phyloP scores from a whole-genome alignment of 1,140 invertebrate genomes.

The Manduca sexta region DNA sequence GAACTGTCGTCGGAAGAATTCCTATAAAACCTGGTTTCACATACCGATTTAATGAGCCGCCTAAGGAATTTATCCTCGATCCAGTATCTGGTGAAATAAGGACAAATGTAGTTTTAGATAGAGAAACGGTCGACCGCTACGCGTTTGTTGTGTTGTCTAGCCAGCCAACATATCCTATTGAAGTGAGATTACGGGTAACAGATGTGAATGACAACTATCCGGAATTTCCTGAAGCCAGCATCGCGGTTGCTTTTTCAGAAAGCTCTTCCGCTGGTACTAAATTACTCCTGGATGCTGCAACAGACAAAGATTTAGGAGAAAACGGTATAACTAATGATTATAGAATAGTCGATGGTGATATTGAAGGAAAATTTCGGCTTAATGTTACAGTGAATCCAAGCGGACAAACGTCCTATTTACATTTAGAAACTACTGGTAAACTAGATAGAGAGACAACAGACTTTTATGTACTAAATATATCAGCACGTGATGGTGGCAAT shows the following conservation, averaged over 20 bases:
- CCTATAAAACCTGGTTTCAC: conserved; percentile 90
- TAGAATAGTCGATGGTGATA: conserved; percentile 89
- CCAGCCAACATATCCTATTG: conserved; percentile 94
- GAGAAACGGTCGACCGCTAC: conserved; percentile 88
- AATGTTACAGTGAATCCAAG: conserved; percentile 90
- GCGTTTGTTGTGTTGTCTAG: conserved; percentile 92
- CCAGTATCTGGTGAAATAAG: conserved; percentile 86
- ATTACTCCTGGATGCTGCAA: conserved; percentile 89
- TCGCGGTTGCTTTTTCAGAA: conserved; percentile 91
- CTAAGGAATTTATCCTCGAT: conserved; percentile 87
- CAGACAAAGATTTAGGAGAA: conserved; percentile 87
- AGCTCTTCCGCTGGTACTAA: conserved; percentile 90
- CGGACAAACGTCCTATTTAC: conserved; percentile 90
- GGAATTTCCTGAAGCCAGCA: conserved; percentile 90
- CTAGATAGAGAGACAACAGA: conserved; percentile 90
- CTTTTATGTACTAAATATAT: conserved; percentile 91
- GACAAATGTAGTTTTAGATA: conserved; percentile 86
- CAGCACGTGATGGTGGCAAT: conserved; percentile 88
- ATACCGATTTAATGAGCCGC: conserved; percentile 92
- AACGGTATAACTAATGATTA: conserved; percentile 92
- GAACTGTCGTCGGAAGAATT: conserved; percentile 87
- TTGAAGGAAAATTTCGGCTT: conserved; percentile 89
- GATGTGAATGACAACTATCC: conserved; percentile 94
- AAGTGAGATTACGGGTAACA: conserved; percentile 88
- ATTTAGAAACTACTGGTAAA: conserved; percentile 91